Evolutionary conservation across 2,797 vertebrate species (phyloP).

Genomic region (Microhierax caerulescens): DNA sequence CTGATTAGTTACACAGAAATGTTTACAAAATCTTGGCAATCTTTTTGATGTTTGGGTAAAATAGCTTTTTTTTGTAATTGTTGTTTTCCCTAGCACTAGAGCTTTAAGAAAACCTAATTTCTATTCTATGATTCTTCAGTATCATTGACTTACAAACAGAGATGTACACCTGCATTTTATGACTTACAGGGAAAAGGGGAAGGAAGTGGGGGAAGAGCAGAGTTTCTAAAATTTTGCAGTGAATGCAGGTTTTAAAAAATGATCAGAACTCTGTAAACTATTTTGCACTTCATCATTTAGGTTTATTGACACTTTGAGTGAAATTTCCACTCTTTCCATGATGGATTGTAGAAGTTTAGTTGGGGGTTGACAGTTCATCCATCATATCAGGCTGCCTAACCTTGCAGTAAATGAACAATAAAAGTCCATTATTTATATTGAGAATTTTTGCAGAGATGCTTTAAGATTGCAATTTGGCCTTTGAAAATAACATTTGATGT

Average conservation of each 20-base stretch:
- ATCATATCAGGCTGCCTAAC: constrained; percentile 88
- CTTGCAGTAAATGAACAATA: constrained; percentile 93
- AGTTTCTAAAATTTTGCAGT: constrained; percentile 8
- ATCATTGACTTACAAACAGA: neutral
- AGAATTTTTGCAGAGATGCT: constrained; percentile 31
- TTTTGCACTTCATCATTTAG: constrained; percentile 65
- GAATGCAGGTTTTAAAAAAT: constrained; percentile 14
- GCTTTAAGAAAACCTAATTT: neutral
- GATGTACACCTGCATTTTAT: neutral
- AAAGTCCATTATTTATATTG: constrained; percentile 81
- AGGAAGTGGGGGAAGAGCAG: neutral
- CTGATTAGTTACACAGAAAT: neutral
- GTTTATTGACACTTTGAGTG: constrained; percentile 68
- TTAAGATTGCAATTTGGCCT: constrained; percentile 4
- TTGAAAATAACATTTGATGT: neutral
- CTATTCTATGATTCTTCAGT: neutral
- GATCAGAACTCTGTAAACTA: constrained; percentile 28
- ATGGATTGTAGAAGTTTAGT: constrained; percentile 86
- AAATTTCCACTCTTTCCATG: constrained; percentile 72
- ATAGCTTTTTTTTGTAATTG: neutral
- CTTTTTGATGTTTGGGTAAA: neutral
- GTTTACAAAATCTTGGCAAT: neutral
- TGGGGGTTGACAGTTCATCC: constrained; percentile 86
- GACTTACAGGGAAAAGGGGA: neutral
- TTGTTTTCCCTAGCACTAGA: neutral